Base-by-base conservation (phyloP, 2,113 vertebrate genomes). In the Neolamprologus fasciatus region DNA sequence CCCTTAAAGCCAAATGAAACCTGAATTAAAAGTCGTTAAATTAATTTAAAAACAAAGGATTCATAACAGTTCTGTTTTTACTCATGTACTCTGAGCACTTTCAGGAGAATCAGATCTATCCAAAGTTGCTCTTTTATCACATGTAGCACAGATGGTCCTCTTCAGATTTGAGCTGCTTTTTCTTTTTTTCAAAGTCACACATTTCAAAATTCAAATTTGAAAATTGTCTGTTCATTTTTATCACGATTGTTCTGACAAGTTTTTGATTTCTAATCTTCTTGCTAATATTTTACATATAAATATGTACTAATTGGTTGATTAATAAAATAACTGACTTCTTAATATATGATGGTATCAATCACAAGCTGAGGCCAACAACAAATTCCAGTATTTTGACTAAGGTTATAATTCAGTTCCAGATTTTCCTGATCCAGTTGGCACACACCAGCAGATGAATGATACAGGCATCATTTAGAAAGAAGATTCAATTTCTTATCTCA, bases 371-470 rank as follows among this genome's bases (percentile, higher is more conserved):
- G 5, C 21, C 21, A 17, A 28, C 23, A 76, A 26, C 17, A 51
- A 79, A 19, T 9, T 28, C 11, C 14, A 33, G 5, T 33, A n/a
- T 53, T 54, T 35, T 35, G 50, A 51, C 11, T 23, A 16, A 55
- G 2, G 31, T 37, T 80, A 80, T 4, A 37, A 37, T 54, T 80
- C 8, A 76, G 2, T 47, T 76, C 23, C 42, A 76, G 40, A 28
- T 80, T 54, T 54, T 54, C 19, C 31, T 80, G 31, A 53, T 55
- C 51, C 76, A 4, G 47, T 14, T 79, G 76, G 5, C 76, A 79
- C 28, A 0, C 28, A 31, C 28, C 0, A 47, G 61, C 58, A 63
- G 80, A 66, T 7, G 19, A 28, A 37, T 33, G 42, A 51, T 35
- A 8, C 8, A 51, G 28, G n/a, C 6, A 66, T 51, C 28, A 35